phyloP scores from a whole-genome alignment of 1,140 invertebrate species.

The Eumaeus atala region DNA sequence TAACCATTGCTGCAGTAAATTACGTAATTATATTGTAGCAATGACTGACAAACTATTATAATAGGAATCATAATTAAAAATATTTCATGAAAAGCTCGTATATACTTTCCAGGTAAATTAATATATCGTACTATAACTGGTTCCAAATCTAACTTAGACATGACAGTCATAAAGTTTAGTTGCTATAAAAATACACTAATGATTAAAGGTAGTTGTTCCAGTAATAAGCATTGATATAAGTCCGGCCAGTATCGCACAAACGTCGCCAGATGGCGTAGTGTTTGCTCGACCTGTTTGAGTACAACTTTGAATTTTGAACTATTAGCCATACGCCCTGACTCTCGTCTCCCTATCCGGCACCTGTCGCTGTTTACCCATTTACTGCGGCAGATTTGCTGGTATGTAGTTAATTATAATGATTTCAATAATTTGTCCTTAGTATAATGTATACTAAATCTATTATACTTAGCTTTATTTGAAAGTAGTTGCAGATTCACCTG shows the following conservation, averaged over 20 bases:
- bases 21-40: no score
- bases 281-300: constrained; percentile 53
- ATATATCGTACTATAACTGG: no score
- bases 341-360: constrained; percentile 35
- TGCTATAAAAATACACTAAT: not conserved
- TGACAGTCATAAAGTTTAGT: no score
- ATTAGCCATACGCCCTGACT: constrained; percentile 34
- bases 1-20: no score
- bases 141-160: no score
- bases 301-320: constrained; percentile 68
- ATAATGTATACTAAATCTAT: not conserved
- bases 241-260: constrained; percentile 40
- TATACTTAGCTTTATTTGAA: no score
- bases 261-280: constrained; percentile 64
- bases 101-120: no score
- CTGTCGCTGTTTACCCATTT: constrained; percentile 51
- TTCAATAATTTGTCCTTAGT: constrained; percentile 14
- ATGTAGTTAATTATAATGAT: constrained; percentile 10
- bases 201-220: constrained; percentile 28
- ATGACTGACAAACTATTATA: no score
- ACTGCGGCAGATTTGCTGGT: constrained; percentile 3
- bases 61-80: no score
- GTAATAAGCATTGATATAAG: constrained; percentile 34
- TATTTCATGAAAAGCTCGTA: no score
- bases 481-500: no score